These are phyloP conservation scores for Hippoglossus stenolepis DNA, from an alignment of 2,113 vertebrate genomes.

Conservation along the genomic window DNA sequence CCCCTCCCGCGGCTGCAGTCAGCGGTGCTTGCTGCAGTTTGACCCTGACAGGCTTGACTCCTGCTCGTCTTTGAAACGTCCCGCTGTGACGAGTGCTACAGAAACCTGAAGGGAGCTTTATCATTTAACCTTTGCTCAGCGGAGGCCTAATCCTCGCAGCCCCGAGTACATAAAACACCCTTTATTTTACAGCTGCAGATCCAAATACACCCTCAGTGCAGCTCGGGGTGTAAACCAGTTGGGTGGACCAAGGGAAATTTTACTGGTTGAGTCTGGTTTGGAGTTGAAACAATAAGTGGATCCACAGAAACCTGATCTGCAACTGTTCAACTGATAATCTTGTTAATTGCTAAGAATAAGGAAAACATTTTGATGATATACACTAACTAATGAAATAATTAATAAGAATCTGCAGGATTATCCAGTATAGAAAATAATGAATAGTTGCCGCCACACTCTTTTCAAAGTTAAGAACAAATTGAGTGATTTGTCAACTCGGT, in stretches of 20 bases:
- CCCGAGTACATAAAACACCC: neutral
- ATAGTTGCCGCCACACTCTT: neutral
- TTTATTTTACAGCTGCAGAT: neutral
- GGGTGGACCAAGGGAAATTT: too few relatives aligned
- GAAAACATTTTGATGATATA: too few relatives aligned
- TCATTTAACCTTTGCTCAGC: constrained; percentile 41
- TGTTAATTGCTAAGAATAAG: too few relatives aligned
- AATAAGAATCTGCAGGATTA: too few relatives aligned
- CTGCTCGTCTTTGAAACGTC: constrained; percentile 8
- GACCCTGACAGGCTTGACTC: constrained; percentile 51
- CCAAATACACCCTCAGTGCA: neutral
- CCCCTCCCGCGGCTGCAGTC: constrained; percentile 18
- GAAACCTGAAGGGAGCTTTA: constrained; percentile 15
- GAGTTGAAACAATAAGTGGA: too few relatives aligned
- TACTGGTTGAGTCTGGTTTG: too few relatives aligned
- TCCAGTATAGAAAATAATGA: neutral
- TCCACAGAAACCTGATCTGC: too few relatives aligned
- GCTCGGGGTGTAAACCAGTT: too few relatives aligned
- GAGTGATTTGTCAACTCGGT: too few relatives aligned
- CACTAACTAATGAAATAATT: too few relatives aligned
- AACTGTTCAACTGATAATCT: too few relatives aligned
- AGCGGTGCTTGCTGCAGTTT: constrained; percentile 13
- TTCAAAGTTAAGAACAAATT: too few relatives aligned
- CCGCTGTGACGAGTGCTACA: constrained; percentile 45
- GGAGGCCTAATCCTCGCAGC: neutral